Base-by-base conservation (phyloP, 2,888 invertebrate species). In the Drosophila meridiana region DNA sequence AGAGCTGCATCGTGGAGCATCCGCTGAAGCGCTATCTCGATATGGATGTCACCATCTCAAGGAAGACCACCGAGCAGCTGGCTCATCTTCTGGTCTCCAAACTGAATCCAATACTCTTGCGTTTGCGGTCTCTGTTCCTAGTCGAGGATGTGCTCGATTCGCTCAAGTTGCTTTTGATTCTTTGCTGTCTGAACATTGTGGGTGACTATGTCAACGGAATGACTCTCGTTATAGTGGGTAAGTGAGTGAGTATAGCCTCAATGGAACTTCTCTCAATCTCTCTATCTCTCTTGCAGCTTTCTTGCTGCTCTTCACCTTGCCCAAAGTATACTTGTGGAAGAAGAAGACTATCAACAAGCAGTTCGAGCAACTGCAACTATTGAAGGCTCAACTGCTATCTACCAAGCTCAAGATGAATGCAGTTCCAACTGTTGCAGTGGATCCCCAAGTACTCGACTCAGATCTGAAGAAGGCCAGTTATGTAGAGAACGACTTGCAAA, bases 291-390 rank as follows among this genome's bases (percentile, higher is more conserved):
- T 20, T 40, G 0, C 8, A 83, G 83, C 38, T 11, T 47, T 85
- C 5, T 13, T 76, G 2, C 8, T 80, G 20, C 48, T 82, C n/a
- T 83, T 83, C 20, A 79, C 80, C 6, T 11, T 83, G 55, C 88
- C 83, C 34, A 87, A 85, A 14, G 0, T 83, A 0, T 82, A 80
- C 53, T 59, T 63, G 13, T 77, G 69, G 69, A 71, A 85, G 48
- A 58, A 65, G 20, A 36, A 63, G 2, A 9, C 59, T 2, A 56
- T 76, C 8, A 55, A 77, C 6, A n/a, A 32, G 32, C 59, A 52
- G 6, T 42, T 86, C 34, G 13, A 60, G 7, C 45, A 55, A 0
- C 28, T 79, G 14, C 57, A 61, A 11, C 20, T 55, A 3, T 14
- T 82, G 0, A 52, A 67, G 63, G 11, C 6, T 8, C 60, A 48